Evolutionary conservation across 2,113 vertebrate species (phyloP).

Genomic region (Anser cygnoides): DNA sequence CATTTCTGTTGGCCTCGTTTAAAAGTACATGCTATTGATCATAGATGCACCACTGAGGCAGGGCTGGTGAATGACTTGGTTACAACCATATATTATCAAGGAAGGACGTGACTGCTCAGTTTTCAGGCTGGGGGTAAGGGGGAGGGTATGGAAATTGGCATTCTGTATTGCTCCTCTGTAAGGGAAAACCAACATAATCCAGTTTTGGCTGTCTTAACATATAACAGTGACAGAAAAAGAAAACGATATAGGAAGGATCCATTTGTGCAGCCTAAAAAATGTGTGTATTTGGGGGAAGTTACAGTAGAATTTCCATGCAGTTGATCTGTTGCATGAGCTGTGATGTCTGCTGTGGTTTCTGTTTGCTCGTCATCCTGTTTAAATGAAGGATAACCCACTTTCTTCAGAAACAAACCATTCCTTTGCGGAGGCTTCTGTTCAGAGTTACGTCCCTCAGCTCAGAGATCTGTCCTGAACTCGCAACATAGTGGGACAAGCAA

Average conservation of each 20-base stretch:
- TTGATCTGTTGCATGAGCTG: background rate
- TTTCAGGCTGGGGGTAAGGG: background rate
- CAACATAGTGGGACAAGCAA: rapidly evolving
- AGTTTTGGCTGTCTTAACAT: background rate
- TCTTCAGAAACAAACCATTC: background rate
- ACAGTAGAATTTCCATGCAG: background rate
- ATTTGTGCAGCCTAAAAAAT: background rate
- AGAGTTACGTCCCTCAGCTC: background rate
- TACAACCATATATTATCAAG: background rate
- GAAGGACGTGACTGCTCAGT: background rate
- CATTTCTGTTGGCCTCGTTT: background rate
- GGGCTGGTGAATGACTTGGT: background rate
- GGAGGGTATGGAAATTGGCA: background rate
- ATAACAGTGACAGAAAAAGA: too few relatives aligned
- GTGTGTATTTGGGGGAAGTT: background rate
- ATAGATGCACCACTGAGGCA: background rate
- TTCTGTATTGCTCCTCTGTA: background rate
- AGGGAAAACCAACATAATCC: rapidly evolving
- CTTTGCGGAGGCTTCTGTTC: background rate
- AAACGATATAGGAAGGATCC: background rate
- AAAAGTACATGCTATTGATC: background rate
- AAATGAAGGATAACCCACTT: background rate
- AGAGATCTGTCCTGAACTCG: background rate
- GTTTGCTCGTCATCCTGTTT: background rate
- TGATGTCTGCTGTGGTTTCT: background rate